Percentiles rank a stretch among this genome's conserved stretches.
These are phyloP conservation scores for Stenichneumon culpator DNA, from an alignment of 2,888 invertebrate genomes.

Conservation along the genomic window DNA sequence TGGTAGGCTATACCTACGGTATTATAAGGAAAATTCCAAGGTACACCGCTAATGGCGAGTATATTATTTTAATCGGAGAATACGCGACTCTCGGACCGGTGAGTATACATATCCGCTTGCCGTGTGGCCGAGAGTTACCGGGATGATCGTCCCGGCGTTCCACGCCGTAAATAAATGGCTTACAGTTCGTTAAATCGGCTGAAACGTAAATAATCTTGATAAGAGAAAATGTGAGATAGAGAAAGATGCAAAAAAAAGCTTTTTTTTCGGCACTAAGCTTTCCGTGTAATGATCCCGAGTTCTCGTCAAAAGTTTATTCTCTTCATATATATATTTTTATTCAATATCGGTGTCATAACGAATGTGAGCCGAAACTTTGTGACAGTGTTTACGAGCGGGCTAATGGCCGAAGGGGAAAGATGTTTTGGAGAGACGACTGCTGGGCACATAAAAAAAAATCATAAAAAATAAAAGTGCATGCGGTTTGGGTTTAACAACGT, in stretches of 20 bases:
- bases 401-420: constrained; percentile 47
- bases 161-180: constrained; percentile 67
- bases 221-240: constrained; percentile 54
- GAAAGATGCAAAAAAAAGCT: constrained; percentile 35
- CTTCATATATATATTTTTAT: constrained; percentile 21
- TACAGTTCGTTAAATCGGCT: constrained; percentile 69
- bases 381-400: constrained; percentile 64
- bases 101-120: constrained; percentile 33
- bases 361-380: constrained; percentile 41
- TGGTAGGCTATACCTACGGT: constrained; percentile 34
- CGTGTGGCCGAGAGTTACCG: constrained; percentile 62
- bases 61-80: constrained; percentile 67
- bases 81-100: constrained; percentile 43
- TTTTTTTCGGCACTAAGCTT: constrained; percentile 44
- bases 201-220: constrained; percentile 66
- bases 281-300: constrained; percentile 46
- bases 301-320: constrained; percentile 56
- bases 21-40: constrained; percentile 67
- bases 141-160: constrained; percentile 42
- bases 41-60: constrained; percentile 67
- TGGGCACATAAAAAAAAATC: constrained; percentile 20
- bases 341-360: constrained; percentile 44
- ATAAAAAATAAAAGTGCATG: constrained; percentile 13
- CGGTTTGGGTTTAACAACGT: constrained; percentile 61
- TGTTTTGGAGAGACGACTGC: constrained; percentile 18